Evolutionary conservation across 2,888 invertebrate species (phyloP).

Genomic region (Tuta absoluta): DNA sequence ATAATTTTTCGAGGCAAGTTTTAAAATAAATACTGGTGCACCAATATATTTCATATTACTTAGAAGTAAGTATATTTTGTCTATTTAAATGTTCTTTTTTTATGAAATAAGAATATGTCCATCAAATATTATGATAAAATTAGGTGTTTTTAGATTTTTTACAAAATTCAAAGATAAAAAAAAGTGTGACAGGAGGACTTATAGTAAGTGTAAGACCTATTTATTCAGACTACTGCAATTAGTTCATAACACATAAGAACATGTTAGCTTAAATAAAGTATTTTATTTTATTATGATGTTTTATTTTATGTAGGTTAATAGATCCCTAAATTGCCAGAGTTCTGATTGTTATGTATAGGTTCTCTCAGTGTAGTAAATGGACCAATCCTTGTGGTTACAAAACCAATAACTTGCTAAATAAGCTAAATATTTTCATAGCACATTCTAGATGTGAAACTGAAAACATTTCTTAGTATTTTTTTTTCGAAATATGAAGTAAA

Average conservation of each 20-base stretch:
- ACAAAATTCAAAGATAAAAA: slow-evolving; percentile 20
- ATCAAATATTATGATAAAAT: slow-evolving; percentile 21
- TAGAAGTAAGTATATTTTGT: slow-evolving; percentile 24
- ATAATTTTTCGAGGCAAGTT: slow-evolving; percentile 3
- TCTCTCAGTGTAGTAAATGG: too few relatives aligned
- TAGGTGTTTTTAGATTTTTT: slow-evolving; percentile 24
- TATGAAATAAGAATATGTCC: slow-evolving; percentile 15
- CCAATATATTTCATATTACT: slow-evolving; percentile 33
- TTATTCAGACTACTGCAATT: slow-evolving; percentile 68
- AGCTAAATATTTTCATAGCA: too few relatives aligned
- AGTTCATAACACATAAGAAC: slow-evolving; percentile 57
- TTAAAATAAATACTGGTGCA: too few relatives aligned
- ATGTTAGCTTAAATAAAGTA: slow-evolving; percentile 79
- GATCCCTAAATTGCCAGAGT: too few relatives aligned
- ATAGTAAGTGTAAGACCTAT: slow-evolving; percentile 64
- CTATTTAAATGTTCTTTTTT: slow-evolving; percentile 21
- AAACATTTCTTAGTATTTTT: too few relatives aligned
- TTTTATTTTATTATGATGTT: slow-evolving; percentile 66
- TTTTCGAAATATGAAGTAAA: too few relatives aligned
- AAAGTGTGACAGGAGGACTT: slow-evolving; percentile 37
- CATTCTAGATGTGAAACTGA: too few relatives aligned
- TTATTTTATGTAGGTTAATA: slow-evolving; percentile 35
- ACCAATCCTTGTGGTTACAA: too few relatives aligned
- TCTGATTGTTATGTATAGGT: too few relatives aligned
- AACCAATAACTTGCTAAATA: too few relatives aligned